Conservation (phyloP, 2,888 invertebrate genomes). For the Synergus itoensis region DNA sequence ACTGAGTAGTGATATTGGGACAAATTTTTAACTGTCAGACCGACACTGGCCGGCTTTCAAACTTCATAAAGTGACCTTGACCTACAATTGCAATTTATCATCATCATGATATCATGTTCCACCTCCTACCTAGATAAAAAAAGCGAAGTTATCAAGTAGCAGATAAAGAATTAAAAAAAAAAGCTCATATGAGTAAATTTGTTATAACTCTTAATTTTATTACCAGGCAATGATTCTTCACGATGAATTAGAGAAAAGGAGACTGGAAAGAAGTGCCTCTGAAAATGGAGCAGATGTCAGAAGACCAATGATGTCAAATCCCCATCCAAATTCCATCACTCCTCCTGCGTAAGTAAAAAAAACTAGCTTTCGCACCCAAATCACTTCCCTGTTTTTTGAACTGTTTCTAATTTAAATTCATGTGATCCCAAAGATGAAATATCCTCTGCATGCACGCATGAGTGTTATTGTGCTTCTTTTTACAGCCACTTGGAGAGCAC, state of each 20-base stretch:
- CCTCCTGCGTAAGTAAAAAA: conserved; percentile 69
- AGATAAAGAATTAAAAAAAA: not conserved
- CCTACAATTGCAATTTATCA: conserved; percentile 50
- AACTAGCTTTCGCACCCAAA: not conserved
- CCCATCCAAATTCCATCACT: conserved; percentile 70
- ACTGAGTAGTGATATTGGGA: conserved; percentile 55
- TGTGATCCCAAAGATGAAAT: not conserved
- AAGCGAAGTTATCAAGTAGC: not conserved
- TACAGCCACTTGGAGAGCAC: conserved; percentile 71
- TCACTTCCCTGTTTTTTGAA: conserved; percentile 16
- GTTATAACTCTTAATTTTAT: conserved; percentile 33
- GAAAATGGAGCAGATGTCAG: conserved; percentile 72
- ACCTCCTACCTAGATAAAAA: not conserved
- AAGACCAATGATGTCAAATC: conserved; percentile 68
- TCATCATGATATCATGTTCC: conserved; percentile 14
- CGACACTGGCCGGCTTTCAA: conserved; percentile 66
- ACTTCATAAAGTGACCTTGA: conserved; percentile 63
- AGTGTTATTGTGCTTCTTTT: conserved; percentile 63
- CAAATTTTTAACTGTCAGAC: conserved; percentile 3
- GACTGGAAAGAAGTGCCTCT: conserved; percentile 73
- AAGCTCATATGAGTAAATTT: not conserved
- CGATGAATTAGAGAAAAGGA: conserved; percentile 74
- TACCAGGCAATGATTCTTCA: conserved; percentile 72
- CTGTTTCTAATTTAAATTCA: conserved; percentile 1
- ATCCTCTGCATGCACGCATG: conserved; percentile 58